Percentiles rank a stretch among this genome's conserved stretches.
phyloP scores from a whole-genome alignment of 2,113 vertebrate species.

The Nothoprocta perdicaria region DNA sequence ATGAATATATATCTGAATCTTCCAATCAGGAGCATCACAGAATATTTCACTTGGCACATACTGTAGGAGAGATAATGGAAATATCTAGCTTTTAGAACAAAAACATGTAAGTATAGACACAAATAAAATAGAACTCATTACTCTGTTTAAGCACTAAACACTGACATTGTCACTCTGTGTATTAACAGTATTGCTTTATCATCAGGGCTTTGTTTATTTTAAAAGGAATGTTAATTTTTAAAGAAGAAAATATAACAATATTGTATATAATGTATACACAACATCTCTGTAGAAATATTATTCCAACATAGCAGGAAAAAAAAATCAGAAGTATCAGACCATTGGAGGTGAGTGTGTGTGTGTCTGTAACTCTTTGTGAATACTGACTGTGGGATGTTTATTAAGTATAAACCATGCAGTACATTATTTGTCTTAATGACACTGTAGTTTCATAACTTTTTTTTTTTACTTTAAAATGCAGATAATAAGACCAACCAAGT shows the following conservation, averaged over 20 bases:
- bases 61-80: slow-evolving; percentile 74
- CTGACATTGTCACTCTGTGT: slow-evolving; percentile 78
- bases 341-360: slow-evolving; percentile 85
- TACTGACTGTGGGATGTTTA: slow-evolving; percentile 82
- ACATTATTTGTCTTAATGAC: slow-evolving; percentile 83
- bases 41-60: slow-evolving; percentile 67
- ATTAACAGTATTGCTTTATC: slow-evolving; percentile 82
- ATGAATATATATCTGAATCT: slow-evolving; percentile 55
- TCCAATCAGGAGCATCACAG: slow-evolving; percentile 66
- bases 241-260: slow-evolving; percentile 79
- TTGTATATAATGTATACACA: slow-evolving; percentile 92
- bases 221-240: slow-evolving; percentile 80
- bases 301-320: slow-evolving; percentile 83
- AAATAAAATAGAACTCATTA: slow-evolving; percentile 76
- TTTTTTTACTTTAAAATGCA: slow-evolving; percentile 76
- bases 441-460: slow-evolving; percentile 78
- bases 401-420: slow-evolving; percentile 83
- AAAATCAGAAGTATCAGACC: slow-evolving; percentile 79
- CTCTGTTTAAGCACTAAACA: slow-evolving; percentile 81
- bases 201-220: slow-evolving; percentile 80
- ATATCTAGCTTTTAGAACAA: slow-evolving; percentile 77
- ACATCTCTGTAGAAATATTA: slow-evolving; percentile 90
- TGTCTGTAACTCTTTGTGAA: slow-evolving; percentile 84
- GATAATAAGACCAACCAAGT: slow-evolving; percentile 82
- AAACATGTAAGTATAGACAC: slow-evolving; percentile 75